Conservation (phyloP, 2,888 invertebrate species). For the Chrysodeixis includens region DNA sequence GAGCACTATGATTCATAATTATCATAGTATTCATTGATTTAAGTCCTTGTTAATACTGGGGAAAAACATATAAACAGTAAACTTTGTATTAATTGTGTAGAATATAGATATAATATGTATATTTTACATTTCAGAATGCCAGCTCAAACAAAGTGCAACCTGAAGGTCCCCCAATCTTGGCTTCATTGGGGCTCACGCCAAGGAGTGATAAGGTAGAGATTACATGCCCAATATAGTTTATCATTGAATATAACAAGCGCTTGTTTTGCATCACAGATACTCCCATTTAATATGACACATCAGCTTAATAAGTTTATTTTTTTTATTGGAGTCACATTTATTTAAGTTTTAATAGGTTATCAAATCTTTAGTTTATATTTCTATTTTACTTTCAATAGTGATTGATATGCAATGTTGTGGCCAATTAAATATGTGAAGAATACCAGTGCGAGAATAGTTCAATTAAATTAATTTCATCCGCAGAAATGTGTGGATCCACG, state of each 20-base stretch:
- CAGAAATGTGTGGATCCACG: conserved; percentile 87
- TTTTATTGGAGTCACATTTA: background rate
- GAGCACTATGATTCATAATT: too few species aligned
- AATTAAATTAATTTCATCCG: conserved; percentile 85
- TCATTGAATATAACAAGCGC: conserved; percentile 47
- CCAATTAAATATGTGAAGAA: conserved; percentile 35
- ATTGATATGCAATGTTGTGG: conserved; percentile 28
- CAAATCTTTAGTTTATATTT: background rate
- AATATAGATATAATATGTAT: background rate
- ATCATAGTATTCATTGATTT: too few species aligned
- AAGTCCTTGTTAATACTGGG: too few species aligned
- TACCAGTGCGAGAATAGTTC: conserved; percentile 77
- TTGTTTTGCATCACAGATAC: conserved; percentile 50
- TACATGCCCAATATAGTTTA: conserved; percentile 55
- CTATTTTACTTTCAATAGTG: conserved; percentile 10
- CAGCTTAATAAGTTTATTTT: conserved; percentile 30
- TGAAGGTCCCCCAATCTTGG: conserved; percentile 87
- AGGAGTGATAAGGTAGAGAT: conserved; percentile 88
- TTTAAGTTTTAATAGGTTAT: conserved; percentile 10
- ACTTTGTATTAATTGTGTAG: too few species aligned
- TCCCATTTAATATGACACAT: conserved; percentile 67
- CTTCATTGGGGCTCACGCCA: conserved; percentile 87
- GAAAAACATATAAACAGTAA: too few species aligned
- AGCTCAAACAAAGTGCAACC: conserved; percentile 79
- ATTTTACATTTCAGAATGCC: conserved; percentile 75